Evolutionary conservation across 2,888 invertebrate species (phyloP).

Genomic region (Orthonevra nobilis): DNA sequence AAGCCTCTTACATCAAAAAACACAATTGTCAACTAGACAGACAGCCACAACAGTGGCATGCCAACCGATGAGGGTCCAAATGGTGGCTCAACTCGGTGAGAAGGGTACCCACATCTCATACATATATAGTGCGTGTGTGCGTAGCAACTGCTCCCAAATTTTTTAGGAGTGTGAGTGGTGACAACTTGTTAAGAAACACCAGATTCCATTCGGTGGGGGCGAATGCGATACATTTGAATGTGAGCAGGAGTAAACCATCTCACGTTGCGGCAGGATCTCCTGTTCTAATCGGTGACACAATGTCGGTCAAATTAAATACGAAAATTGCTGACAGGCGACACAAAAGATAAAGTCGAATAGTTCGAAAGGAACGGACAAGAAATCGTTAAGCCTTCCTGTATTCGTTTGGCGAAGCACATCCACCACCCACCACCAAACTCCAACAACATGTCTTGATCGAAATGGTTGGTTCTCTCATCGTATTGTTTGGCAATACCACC

Average conservation of each 20-base stretch:
- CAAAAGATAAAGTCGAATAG: slow-evolving; percentile 4
- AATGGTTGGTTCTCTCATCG: neutral
- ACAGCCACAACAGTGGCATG: slow-evolving; percentile 35
- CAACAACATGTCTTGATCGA: neutral
- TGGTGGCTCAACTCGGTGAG: neutral
- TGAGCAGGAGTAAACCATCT: neutral
- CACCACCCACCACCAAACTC: no score
- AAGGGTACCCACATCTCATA: neutral
- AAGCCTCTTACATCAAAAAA: slow-evolving; percentile 53
- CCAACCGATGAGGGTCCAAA: slow-evolving; percentile 4
- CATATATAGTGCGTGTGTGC: neutral
- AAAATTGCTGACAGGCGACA: slow-evolving; percentile 8
- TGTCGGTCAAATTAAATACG: slow-evolving; percentile 32
- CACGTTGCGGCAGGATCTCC: neutral
- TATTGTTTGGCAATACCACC: neutral
- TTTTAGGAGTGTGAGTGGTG: neutral
- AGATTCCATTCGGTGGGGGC: slow-evolving; percentile 2
- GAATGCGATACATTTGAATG: slow-evolving; percentile 24
- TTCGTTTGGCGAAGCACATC: neutral
- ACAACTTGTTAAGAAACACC: slow-evolving; percentile 23
- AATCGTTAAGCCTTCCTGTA: neutral
- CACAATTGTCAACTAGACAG: slow-evolving; percentile 48
- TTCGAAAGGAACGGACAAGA: neutral
- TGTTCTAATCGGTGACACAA: slow-evolving; percentile 39
- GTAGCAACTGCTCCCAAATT: no score